Evolutionary conservation across 2,888 invertebrate species (phyloP).

Genomic region (Orthosia gracilis): DNA sequence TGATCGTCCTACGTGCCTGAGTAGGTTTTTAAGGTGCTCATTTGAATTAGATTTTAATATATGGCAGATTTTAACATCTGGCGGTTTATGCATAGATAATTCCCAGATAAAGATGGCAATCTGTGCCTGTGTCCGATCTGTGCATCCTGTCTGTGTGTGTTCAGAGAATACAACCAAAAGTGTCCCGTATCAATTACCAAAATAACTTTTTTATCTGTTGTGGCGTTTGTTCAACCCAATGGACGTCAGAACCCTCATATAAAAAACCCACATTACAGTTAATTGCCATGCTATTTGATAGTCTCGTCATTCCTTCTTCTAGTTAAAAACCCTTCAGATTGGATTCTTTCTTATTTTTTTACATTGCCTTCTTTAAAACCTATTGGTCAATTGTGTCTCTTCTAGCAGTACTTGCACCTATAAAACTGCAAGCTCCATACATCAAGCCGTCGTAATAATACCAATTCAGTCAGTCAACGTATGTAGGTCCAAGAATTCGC

Average conservation of each 20-base stretch:
- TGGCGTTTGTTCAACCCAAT: neutral
- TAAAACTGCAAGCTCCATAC: neutral
- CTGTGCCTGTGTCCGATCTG: no score
- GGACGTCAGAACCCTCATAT: slow-evolving; percentile 21
- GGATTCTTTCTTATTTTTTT: no score
- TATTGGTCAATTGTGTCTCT: neutral
- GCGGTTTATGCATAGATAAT: neutral
- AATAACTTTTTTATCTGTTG: slow-evolving; percentile 8
- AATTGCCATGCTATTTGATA: neutral
- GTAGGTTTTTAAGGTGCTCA: slow-evolving; percentile 11
- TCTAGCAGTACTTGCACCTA: neutral
- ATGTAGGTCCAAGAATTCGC: slow-evolving; percentile 64
- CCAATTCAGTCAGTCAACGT: slow-evolving; percentile 43
- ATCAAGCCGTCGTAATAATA: slow-evolving; percentile 22
- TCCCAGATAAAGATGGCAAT: no score
- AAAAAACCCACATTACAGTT: neutral
- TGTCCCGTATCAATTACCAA: neutral
- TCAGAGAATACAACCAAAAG: neutral
- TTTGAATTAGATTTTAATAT: slow-evolving; percentile 21
- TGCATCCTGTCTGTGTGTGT: no score
- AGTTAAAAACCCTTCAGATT: no score
- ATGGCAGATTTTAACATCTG: slow-evolving; percentile 18
- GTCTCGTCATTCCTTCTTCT: neutral
- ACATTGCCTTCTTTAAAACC: neutral
- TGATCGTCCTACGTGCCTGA: slow-evolving; percentile 3